Base-by-base conservation (phyloP, 1,140 invertebrate species). In the Cotesia chilonis region DNA sequence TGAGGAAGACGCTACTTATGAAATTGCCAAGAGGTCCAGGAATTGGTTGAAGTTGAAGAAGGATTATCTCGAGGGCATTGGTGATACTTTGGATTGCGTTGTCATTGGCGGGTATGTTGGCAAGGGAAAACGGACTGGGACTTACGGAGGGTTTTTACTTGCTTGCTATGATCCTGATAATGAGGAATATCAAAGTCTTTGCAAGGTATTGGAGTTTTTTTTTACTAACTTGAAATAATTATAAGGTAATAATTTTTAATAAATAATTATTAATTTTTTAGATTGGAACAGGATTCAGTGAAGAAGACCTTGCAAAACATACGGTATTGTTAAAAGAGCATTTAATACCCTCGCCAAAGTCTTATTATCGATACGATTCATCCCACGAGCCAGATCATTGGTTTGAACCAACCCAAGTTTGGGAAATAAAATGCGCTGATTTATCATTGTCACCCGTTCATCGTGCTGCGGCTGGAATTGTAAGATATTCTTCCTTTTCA, bases 1-100 rank as follows among this genome's bases (percentile, higher is more conserved):
- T 47, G 92, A 96, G 78, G 91, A 93, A 71, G 93, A 98, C 80
- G 95, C 98, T 0, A 95, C 95, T 0, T 99, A 99, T 87, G 98
- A 99, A 89, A 99, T 99, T 79, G 97, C 98, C 0, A 97, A 98
- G 83, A 88, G 98, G 55, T 99, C 97, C 0, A 91, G 94, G 73
- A 99, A 99, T 86, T 99, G 98, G 98, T 87, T 99, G 2, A 99
- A 99, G 90, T 83, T 99, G 59, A 99, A 99, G 84, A 99, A 99
- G 84, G 97, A 99, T 89, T 99, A 99, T 88, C 87, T 99, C 70
- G 96, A 98, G 38, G 96, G 96, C 59, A 92, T 96, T 12, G 96
- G 97, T 0, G 97, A 98, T 85, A 98, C 95, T 0, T 85, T 98
- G 47, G 96, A 98, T 89, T 89, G 93, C n/a, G 96, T 99, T 4